Conservation (phyloP, 2,797 vertebrate genomes). For the Sebastes minor region DNA sequence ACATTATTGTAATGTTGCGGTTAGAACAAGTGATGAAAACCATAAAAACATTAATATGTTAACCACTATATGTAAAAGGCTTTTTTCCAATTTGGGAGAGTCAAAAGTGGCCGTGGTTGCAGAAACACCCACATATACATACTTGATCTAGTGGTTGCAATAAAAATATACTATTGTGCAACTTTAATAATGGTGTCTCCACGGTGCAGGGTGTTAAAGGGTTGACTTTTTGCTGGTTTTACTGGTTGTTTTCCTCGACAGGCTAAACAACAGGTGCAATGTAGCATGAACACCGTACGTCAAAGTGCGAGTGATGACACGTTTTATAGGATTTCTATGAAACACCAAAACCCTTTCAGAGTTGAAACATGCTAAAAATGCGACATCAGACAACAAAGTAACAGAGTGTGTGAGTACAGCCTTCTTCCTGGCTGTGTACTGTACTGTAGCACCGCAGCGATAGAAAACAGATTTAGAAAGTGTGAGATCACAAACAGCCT, state of each 20-base stretch:
- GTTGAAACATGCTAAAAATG: not conserved
- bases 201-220: not conserved
- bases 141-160: no score
- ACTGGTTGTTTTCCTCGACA: not conserved
- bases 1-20: no score
- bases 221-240: not conserved
- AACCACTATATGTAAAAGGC: no score
- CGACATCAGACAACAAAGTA: not conserved
- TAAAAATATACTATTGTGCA: no score
- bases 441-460: constrained; percentile 24
- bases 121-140: no score
- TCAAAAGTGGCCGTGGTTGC: no score
- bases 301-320: not conserved
- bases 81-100: no score
- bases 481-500: constrained; percentile 66
- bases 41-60: no score
- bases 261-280: not conserved
- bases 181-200: not conserved
- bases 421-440: not conserved
- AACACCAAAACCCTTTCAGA: not conserved
- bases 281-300: not conserved
- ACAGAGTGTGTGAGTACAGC: not conserved
- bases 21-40: no score
- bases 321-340: not conserved
- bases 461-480: constrained; percentile 70